These are phyloP conservation scores for Alcedo quadribrachys DNA, from an alignment of 2,797 vertebrate species.

Conservation along the genomic window DNA sequence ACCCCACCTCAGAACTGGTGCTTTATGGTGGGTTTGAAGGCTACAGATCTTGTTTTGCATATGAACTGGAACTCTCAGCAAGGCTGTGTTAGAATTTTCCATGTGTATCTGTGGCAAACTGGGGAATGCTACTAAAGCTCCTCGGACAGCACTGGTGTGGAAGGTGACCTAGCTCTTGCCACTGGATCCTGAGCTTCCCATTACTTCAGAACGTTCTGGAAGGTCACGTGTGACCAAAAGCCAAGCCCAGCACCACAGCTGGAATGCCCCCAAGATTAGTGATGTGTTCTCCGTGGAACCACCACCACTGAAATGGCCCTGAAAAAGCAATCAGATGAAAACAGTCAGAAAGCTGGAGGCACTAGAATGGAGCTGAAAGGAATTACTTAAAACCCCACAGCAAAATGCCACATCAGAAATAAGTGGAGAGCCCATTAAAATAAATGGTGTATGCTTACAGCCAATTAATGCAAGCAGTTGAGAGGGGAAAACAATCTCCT, in stretches of 20 bases:
- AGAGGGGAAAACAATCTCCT: background rate
- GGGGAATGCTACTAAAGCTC: background rate
- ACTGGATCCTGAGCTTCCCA: background rate
- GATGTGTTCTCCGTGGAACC: background rate
- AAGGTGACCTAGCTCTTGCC: background rate
- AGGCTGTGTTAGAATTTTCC: rapidly evolving
- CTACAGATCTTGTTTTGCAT: background rate
- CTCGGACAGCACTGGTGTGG: rapidly evolving
- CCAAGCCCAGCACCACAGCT: background rate
- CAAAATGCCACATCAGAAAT: background rate
- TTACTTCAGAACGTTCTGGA: background rate
- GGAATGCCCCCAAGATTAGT: background rate
- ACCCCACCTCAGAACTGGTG: rapidly evolving
- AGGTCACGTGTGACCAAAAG: background rate
- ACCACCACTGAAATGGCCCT: background rate
- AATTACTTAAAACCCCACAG: background rate
- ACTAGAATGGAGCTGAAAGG: background rate
- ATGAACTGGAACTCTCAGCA: background rate
- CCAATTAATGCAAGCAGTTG: background rate
- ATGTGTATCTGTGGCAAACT: rapidly evolving
- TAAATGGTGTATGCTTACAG: background rate
- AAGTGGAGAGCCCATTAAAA: background rate
- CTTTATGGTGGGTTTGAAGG: background rate
- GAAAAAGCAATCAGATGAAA: background rate
- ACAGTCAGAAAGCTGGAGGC: background rate